Percentiles rank a stretch among this genome's conserved stretches.
phyloP scores from a whole-genome alignment of 2,113 vertebrate species.

The Clarias gariepinus region DNA sequence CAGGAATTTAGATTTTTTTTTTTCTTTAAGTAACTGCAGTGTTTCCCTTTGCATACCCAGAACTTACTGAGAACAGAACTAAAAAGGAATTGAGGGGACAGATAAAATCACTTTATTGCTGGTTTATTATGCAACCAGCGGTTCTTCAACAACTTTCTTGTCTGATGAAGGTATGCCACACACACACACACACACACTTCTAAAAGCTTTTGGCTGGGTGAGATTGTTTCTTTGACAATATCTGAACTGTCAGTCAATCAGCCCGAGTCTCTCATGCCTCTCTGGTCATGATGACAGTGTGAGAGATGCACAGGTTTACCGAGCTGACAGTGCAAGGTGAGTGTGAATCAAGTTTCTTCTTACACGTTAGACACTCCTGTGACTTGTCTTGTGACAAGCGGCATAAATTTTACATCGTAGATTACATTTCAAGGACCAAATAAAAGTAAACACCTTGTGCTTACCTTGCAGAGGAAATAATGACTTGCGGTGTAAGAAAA shows the following conservation, averaged over 20 bases:
- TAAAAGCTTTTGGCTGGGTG: constrained; percentile 32
- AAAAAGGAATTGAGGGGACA: background rate
- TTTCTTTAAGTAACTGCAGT: background rate
- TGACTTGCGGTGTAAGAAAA: constrained; percentile 16
- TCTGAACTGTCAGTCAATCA: constrained; percentile 46
- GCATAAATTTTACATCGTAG: constrained; percentile 18
- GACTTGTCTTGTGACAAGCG: background rate
- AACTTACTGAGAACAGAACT: background rate
- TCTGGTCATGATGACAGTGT: constrained; percentile 39
- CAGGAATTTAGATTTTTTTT: background rate
- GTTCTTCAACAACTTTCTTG: constrained; percentile 6
- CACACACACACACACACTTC: constrained; percentile 19
- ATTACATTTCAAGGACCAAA: constrained; percentile 15
- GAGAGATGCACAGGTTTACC: constrained; percentile 32
- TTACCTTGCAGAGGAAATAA: constrained; percentile 30
- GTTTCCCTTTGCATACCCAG: background rate
- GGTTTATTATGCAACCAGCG: constrained; percentile 9
- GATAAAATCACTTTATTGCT: constrained; percentile 15
- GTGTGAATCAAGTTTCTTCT: constrained; percentile 20
- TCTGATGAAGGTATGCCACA: constrained; percentile 20
- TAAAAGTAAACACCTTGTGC: constrained; percentile 26
- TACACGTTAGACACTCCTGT: constrained; percentile 7
- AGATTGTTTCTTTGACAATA: constrained; percentile 38
- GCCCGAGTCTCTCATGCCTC: constrained; percentile 23
- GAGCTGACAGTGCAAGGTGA: constrained; percentile 46